A percentile compares a stretch with the other conserved stretches of the same genome.
Conservation (phyloP, 1,140 invertebrate genomes). For the Sitophilus oryzae region DNA sequence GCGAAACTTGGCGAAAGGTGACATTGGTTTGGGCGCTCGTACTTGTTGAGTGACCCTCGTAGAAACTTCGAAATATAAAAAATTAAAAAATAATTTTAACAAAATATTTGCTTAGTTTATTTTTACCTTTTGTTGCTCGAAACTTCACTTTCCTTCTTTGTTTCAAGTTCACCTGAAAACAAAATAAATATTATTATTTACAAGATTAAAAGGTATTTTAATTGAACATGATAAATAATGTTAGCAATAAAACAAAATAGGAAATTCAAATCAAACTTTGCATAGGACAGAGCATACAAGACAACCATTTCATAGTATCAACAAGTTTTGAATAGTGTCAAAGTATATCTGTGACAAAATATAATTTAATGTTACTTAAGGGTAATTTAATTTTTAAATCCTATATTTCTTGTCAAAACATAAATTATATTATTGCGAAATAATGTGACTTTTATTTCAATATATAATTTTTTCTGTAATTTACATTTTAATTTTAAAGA, state of each 20-base stretch:
- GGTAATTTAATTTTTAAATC: too few species aligned
- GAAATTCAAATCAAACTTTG: constrained; percentile 13
- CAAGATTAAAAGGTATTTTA: too few species aligned
- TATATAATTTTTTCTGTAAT: too few species aligned
- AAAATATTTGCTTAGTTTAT: too few species aligned
- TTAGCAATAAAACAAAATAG: constrained; percentile 19
- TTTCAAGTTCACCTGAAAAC: constrained; percentile 14
- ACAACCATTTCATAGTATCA: neutral
- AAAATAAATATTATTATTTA: constrained; percentile 8
- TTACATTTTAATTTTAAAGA: too few species aligned
- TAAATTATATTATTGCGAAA: too few species aligned
- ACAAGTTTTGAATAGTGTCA: too few species aligned
- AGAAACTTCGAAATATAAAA: constrained; percentile 49
- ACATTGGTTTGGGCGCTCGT: constrained; percentile 57
- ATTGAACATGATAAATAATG: neutral
- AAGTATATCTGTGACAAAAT: too few species aligned
- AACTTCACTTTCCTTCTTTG: constrained; percentile 26
- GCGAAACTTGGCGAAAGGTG: constrained; percentile 83
- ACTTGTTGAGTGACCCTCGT: constrained; percentile 53
- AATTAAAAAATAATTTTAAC: neutral
- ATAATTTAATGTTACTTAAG: too few species aligned
- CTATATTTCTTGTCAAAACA: too few species aligned
- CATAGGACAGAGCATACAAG: constrained; percentile 11
- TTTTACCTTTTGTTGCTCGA: constrained; percentile 26
- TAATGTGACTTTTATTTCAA: too few species aligned